Percentiles rank a stretch among this genome's conserved stretches.
Evolutionary conservation across 1,140 invertebrate genomes (phyloP).

Genomic region (Drosophila santomea): DNA sequence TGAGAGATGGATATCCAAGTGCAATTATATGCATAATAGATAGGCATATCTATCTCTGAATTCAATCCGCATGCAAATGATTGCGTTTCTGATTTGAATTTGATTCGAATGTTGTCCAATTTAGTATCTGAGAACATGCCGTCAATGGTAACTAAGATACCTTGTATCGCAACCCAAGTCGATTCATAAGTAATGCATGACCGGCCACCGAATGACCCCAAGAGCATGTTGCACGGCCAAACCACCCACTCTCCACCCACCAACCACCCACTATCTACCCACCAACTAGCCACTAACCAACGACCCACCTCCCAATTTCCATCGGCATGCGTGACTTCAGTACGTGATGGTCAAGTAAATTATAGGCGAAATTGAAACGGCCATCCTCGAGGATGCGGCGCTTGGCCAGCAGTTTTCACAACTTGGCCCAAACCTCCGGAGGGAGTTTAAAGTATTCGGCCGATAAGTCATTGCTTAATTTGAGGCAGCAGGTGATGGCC

Average conservation of each 20-base stretch:
- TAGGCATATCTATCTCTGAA: conserved; percentile 24
- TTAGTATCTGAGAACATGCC: conserved; percentile 47
- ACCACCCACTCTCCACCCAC: neutral
- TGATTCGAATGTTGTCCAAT: conserved; percentile 46
- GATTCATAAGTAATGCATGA: conserved; percentile 80
- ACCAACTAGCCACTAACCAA: too few relatives aligned
- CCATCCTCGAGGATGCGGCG: conserved; percentile 26
- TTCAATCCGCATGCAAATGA: conserved; percentile 48
- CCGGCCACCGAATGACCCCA: conserved; percentile 44
- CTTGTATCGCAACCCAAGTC: conserved; percentile 31
- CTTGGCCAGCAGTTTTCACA: neutral
- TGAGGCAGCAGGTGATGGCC: conserved; percentile 11
- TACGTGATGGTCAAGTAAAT: conserved; percentile 78
- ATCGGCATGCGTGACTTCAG: conserved; percentile 62
- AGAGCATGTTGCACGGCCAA: conserved; percentile 51
- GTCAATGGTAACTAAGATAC: conserved; percentile 45
- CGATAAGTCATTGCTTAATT: conserved; percentile 60
- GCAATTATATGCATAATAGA: conserved; percentile 49
- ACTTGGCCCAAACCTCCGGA: neutral
- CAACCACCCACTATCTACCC: neutral
- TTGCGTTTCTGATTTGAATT: conserved; percentile 37
- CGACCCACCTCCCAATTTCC: neutral
- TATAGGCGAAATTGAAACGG: conserved; percentile 65
- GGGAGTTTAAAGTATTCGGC: conserved; percentile 18
- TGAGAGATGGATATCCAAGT: conserved; percentile 14